Base-by-base conservation (phyloP, 1,140 invertebrate species). In the Ostrea edulis region DNA sequence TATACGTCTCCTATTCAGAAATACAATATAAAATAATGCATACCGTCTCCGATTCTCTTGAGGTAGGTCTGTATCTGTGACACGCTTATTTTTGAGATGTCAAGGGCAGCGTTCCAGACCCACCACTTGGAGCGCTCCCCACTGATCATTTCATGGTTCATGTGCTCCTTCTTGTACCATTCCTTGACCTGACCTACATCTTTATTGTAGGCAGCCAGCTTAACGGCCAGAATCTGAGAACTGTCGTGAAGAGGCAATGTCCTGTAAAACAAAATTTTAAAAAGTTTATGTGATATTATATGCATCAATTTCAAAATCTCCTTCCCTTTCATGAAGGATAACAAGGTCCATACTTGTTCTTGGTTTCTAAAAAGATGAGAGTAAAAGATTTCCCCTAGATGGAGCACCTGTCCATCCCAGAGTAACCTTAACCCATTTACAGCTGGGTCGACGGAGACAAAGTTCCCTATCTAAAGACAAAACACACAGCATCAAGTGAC, bases 101-200 rank as follows among this genome's bases (percentile, higher is more conserved):
- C 91, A 9, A 93, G 71, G 8, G 91, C 90, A 11, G 89, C 87
- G 81, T 95, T 91, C 94, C 94, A 95, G 52, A 95, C 90, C 91
- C 91, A 93, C 95, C 95, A 95, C 87, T 95, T 95, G 12, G 93
- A 95, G 52, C 93, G 89, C 22, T 92, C 83, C 2, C 92, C 94
- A 77, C 93, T 89, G 25, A 95, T 83, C 29, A 87, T 87, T 3
- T 88, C 29, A 8, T 91, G 91, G 92, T 95, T 95, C 91, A 93
- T 93, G 88, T 95, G 94, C 82, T 95, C 91, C 9, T 93, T 91
- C 44, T 91, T n/a, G 85, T 95, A 95, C 93, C 93, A 95, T 25
- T 94, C 89, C 7, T 90, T 82, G n/a, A 95, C 92, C 20, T 91
- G 89, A 2, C 87, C 54, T 7, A 93, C 90, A 51, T 93, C 88